A percentile compares a stretch with the other conserved stretches of the same genome.
Evolutionary conservation across 2,797 vertebrate species (phyloP).

Genomic region (Echiichthys vipera): DNA sequence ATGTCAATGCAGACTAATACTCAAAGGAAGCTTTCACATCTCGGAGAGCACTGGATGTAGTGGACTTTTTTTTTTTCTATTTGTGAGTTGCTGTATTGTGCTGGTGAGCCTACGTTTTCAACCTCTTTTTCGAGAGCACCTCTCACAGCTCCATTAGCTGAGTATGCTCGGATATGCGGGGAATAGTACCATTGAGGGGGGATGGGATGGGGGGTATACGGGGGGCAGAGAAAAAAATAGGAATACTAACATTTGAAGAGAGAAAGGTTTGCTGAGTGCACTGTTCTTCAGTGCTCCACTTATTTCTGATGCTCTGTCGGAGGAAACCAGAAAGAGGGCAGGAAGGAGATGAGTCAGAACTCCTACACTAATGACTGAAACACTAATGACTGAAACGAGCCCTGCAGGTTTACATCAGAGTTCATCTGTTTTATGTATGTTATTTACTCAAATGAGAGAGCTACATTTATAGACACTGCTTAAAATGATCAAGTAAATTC

Average conservation of each 20-base stretch:
- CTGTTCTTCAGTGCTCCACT: conserved; percentile 66
- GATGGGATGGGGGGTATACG: background rate
- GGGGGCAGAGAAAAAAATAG: conserved; percentile 13
- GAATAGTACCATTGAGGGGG: conserved; percentile 35
- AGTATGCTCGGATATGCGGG: conserved; percentile 63
- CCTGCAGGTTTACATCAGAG: conserved; percentile 40
- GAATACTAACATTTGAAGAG: conserved; percentile 72
- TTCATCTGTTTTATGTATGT: conserved; percentile 35
- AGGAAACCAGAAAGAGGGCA: conserved; percentile 59
- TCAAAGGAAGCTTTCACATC: conserved; percentile 63
- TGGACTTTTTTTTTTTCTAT: conserved; percentile 72
- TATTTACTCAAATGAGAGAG: conserved; percentile 10
- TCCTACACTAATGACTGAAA: conserved; percentile 67
- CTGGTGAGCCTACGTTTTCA: conserved; percentile 76
- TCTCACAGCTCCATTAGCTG: conserved; percentile 78
- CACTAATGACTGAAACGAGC: conserved; percentile 58
- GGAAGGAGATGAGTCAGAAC: conserved; percentile 73
- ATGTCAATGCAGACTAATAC: conserved; percentile 52
- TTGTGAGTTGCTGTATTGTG: conserved; percentile 70
- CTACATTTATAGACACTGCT: conserved; percentile 4
- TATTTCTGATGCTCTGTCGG: conserved; percentile 68
- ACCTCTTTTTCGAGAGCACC: conserved; percentile 72
- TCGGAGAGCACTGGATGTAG: conserved; percentile 44
- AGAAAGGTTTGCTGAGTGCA: conserved; percentile 69
- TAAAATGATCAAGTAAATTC: conserved; percentile 20